A percentile compares a stretch with the other conserved stretches of the same genome.
phyloP scores from a whole-genome alignment of 2,113 vertebrate genomes.

The Archocentrus centrarchus region DNA sequence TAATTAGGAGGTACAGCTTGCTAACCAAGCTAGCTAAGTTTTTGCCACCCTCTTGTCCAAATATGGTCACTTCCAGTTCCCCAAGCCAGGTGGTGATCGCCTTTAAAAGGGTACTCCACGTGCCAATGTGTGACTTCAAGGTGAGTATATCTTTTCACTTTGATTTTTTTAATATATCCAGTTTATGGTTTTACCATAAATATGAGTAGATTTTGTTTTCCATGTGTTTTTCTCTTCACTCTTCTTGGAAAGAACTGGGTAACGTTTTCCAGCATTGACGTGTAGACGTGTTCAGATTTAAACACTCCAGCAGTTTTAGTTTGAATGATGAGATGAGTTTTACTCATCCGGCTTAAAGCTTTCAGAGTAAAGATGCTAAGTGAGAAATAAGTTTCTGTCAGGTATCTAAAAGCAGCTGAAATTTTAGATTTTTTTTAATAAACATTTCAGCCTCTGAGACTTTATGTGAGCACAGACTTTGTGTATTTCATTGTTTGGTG shows the following conservation, averaged over 20 bases:
- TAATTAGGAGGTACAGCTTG: background rate
- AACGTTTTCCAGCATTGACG: fast-evolving
- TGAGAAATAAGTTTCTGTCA: background rate
- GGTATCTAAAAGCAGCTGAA: background rate
- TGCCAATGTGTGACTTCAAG: background rate
- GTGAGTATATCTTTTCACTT: background rate
- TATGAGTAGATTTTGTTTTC: too few relatives aligned
- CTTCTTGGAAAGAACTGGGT: background rate
- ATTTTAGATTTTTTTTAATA: background rate
- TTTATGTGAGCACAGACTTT: background rate
- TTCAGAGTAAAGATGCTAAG: too few relatives aligned
- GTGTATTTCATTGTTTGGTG: background rate
- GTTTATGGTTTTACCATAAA: background rate
- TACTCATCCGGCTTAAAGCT: too few relatives aligned
- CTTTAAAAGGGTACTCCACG: background rate
- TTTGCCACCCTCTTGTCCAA: too few relatives aligned
- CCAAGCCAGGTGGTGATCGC: background rate
- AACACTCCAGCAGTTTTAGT: background rate
- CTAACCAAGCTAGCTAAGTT: background rate
- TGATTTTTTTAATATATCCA: background rate
- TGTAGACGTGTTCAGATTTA: background rate
- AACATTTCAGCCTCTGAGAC: background rate
- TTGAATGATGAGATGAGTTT: background rate
- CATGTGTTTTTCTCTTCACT: too few relatives aligned
- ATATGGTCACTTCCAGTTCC: background rate